Conservation (phyloP, 2,113 vertebrate genomes). For the Nansenia antarctica region DNA sequence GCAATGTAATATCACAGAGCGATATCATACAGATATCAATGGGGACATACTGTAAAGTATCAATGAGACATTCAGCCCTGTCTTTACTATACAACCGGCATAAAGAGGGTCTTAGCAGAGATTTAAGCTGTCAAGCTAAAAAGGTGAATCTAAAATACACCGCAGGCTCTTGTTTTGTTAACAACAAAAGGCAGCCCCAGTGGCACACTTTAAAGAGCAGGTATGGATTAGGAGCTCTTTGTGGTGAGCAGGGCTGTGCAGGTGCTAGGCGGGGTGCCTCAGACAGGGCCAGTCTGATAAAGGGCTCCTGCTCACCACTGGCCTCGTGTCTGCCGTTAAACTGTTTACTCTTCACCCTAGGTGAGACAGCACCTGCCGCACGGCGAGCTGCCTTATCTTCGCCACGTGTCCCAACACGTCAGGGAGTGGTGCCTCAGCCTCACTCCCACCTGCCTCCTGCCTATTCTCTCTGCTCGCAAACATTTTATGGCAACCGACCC, state of each 20-base stretch:
- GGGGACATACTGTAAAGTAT: too few species aligned
- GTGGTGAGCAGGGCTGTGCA: constrained; percentile 63
- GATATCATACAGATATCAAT: not conserved
- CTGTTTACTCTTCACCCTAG: constrained; percentile 69
- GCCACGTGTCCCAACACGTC: constrained; percentile 70
- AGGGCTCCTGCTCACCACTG: constrained; percentile 24
- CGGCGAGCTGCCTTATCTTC: constrained; percentile 53
- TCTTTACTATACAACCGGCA: not conserved
- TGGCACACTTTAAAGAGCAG: constrained; percentile 31
- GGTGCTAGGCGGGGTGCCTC: constrained; percentile 62
- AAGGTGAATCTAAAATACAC: too few species aligned
- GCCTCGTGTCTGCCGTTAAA: constrained; percentile 47
- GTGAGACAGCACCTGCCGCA: constrained; percentile 75
- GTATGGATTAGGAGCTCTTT: constrained; percentile 56
- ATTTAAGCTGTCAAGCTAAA: not conserved
- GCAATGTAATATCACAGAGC: not conserved
- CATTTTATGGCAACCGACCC: not conserved
- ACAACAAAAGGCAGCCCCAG: constrained; percentile 38
- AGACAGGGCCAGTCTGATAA: constrained; percentile 51
- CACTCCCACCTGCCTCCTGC: constrained; percentile 2
- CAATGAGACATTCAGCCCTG: not conserved
- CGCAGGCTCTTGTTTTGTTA: constrained; percentile 39
- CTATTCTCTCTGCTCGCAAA: not conserved
- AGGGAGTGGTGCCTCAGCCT: not conserved
- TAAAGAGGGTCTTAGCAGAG: not conserved